Conservation (phyloP, 1,140 invertebrate genomes). For the Rhyzopertha dominica region DNA sequence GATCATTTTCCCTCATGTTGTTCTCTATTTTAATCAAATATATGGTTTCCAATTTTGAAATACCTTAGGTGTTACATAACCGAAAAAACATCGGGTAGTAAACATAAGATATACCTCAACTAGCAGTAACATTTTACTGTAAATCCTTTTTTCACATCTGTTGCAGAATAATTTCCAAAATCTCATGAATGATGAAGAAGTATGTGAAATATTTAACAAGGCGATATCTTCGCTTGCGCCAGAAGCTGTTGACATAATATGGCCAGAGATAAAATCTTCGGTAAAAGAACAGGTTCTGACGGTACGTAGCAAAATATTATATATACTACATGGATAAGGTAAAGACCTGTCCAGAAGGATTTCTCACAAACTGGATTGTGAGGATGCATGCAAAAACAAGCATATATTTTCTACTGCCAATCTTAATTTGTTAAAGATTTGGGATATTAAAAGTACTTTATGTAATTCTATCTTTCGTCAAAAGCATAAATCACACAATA, state of each 20-base stretch:
- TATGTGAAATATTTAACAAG: slow-evolving; percentile 39
- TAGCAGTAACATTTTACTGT: no score
- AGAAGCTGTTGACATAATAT: slow-evolving; percentile 41
- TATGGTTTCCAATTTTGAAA: not conserved
- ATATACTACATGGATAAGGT: not conserved
- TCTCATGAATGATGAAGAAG: slow-evolving; percentile 36
- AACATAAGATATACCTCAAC: no score
- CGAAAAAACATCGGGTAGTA: no score
- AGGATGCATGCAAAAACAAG: no score
- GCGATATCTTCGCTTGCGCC: slow-evolving; percentile 39
- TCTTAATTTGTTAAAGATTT: not conserved
- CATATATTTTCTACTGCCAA: not conserved
- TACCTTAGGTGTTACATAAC: not conserved
- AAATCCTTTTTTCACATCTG: no score
- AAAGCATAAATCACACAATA: no score
- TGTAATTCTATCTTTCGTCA: no score
- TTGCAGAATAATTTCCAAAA: slow-evolving; percentile 41
- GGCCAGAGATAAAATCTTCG: slow-evolving; percentile 40
- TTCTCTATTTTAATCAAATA: no score
- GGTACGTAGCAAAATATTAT: slow-evolving; percentile 25
- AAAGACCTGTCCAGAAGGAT: no score
- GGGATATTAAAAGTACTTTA: no score
- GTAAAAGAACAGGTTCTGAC: slow-evolving; percentile 38
- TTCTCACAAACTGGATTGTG: no score
- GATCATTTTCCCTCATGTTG: no score